Base-by-base conservation (phyloP, 1,140 invertebrate species). In the Brachionus sp. region DNA sequence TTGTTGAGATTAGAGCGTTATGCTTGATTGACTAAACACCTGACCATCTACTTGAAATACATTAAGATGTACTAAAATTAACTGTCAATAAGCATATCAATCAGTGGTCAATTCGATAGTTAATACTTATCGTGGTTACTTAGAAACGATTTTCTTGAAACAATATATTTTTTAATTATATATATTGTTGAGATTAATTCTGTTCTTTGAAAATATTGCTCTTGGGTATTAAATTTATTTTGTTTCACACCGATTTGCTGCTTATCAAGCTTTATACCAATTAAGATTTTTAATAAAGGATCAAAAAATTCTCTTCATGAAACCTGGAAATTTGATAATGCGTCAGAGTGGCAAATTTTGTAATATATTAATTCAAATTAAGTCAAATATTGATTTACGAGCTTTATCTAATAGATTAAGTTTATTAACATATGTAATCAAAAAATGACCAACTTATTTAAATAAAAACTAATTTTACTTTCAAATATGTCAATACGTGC, bases 21-120 rank as follows among this genome's bases (percentile, higher is more conserved):
- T 70, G 66, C 66, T 70, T 70, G 66, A 70, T 70, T 70, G 6
- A n/a, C 29, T 39, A n/a, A 70, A 70, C 66, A 70, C 66, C 66
- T 70, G 66, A 70, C 66, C 6, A 39, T 70, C 33, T 70, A 70
- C 66, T 70, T 70, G 66, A 70, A n/a, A 70, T 70, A 12, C n/a
- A 39, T 70, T 39, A 70, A 39, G 12, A 70, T 39, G 12, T 16
- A 39, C 5, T 35, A 70, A 37, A 70, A 37, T 16, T 37, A 37
- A 70, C 66, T 70, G 66, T 70, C 66, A 70, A 70, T 13, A 37
- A 39, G 25, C 50, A 70, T 39, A 70, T 70, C 35, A 70, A 70
- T 70, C 39, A 70, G 29, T 19, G 37, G 66, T 19, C n/a, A 39
- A 39, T 70, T 39, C 6, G 16, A 39, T 37, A 5, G 9, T 19